phyloP scores from a whole-genome alignment of 2,888 invertebrate genomes.

The Troides aeacus region DNA sequence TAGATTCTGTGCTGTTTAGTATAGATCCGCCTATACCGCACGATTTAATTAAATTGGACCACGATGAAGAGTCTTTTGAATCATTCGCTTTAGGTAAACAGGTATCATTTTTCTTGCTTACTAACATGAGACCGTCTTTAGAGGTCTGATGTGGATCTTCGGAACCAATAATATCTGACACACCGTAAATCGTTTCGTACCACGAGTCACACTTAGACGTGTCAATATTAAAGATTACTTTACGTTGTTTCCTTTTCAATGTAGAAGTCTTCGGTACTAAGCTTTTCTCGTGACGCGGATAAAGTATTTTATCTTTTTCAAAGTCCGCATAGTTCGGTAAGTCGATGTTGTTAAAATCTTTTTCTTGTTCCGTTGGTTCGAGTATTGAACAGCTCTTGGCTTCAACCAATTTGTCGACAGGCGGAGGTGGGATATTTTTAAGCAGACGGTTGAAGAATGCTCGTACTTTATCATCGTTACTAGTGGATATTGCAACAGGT shows the following conservation, averaged over 20 bases:
- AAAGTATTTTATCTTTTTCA: conserved; percentile 49
- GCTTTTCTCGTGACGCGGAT: conserved; percentile 39
- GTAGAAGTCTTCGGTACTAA: conserved; percentile 55
- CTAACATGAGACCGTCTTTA: neutral
- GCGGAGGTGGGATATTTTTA: conserved; percentile 63
- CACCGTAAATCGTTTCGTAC: conserved; percentile 67
- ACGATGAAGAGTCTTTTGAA: conserved; percentile 47
- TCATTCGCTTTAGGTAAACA: conserved; percentile 35
- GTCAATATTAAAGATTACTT: conserved; percentile 52
- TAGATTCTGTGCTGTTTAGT: conserved; percentile 44
- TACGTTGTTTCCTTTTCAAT: conserved; percentile 50
- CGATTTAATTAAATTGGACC: conserved; percentile 61
- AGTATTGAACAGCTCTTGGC: conserved; percentile 37
- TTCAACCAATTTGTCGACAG: conserved; percentile 44
- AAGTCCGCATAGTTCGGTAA: conserved; percentile 63
- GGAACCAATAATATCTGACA: conserved; percentile 48
- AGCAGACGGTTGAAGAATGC: conserved; percentile 59
- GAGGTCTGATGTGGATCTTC: conserved; percentile 12
- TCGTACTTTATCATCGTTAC: conserved; percentile 51
- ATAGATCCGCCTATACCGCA: conserved; percentile 50
- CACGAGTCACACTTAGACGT: conserved; percentile 50
- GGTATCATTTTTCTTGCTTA: conserved; percentile 29
- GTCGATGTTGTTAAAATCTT: conserved; percentile 50
- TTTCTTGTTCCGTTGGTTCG: conserved; percentile 34
- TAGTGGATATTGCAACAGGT: conserved; percentile 22